Base-by-base conservation (phyloP, 2,113 vertebrate genomes). In the Otis tarda region DNA sequence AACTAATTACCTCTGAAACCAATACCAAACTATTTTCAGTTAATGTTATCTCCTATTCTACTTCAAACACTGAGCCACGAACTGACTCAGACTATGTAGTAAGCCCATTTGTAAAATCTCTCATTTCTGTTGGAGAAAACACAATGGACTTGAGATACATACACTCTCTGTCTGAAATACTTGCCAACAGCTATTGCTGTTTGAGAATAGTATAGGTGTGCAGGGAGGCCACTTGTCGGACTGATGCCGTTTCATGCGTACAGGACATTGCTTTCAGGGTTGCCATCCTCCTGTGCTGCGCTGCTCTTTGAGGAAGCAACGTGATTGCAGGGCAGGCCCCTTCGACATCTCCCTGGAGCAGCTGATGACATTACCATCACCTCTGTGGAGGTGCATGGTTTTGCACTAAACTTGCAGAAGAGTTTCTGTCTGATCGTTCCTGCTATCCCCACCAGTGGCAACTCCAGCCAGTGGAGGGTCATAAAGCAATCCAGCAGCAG, bases 251-350 rank as follows among this genome's bases (percentile, higher is more conserved):
- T 64, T 35, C 49, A 13, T 33, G 35, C 49, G 9, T 8, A 12
- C 1, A 2, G 22, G n/a, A 56, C 24, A 6, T 47, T 75, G 24
- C 25, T 84, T 49, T 56, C 56, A 39, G 47, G 5, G 30, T 31
- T 70, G 25, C 14, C 18, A 21, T 67, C 15, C 31, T 84, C 35
- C 24, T 0, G 0, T 64, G 70, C n/a, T 4, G 1, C 0, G 0
- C 22, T 69, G n/a, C 52, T 9, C 13, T 77, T 67, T 71, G 30
- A 77, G 79, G 70, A 86, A 88, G 31, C 28, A 43, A 3, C 5
- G 10, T 1, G 4, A 28, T 22, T 67, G 28, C n/a, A 47, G n/a
- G 16, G 19, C 28, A 78, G 22, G 4, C 12, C 14, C 17, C 28
- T 83, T 57, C 1, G 4, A 5, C 0, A 0, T 76, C 56, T 64